Conservation (phyloP, 2,888 invertebrate genomes). For the Brachypterus glaber region DNA sequence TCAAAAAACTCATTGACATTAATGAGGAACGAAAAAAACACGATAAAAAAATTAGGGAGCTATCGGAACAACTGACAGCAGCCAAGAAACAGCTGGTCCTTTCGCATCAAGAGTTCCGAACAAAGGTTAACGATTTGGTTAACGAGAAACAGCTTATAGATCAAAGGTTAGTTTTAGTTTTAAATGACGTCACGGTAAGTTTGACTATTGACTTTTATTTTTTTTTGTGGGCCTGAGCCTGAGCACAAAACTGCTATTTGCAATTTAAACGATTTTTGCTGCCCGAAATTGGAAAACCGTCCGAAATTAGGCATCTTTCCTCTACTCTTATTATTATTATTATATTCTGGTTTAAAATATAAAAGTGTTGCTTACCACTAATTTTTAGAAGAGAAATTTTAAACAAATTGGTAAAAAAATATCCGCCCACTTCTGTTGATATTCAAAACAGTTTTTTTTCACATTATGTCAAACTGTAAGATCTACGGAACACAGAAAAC, state of each 20-base stretch:
- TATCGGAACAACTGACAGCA: conserved; percentile 31
- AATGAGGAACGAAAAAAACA: conserved; percentile 33
- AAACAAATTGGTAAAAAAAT: conserved; percentile 8
- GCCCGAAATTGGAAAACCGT: no score
- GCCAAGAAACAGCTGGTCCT: conserved; percentile 29
- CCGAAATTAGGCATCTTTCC: no score
- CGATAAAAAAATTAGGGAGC: conserved; percentile 31
- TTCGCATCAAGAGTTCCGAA: conserved; percentile 30
- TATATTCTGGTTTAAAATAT: conserved; percentile 7
- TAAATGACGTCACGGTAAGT: no score
- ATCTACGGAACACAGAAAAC: no score
- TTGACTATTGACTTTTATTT: neutral
- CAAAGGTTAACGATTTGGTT: conserved; percentile 30
- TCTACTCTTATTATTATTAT: neutral
- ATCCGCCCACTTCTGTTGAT: conserved; percentile 5
- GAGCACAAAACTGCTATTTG: conserved; percentile 1
- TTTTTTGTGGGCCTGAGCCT: conserved; percentile 3
- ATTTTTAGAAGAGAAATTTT: conserved; percentile 14
- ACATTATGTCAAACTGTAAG: no score
- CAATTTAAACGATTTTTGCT: neutral
- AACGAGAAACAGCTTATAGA: conserved; percentile 33
- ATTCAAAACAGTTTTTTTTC: no score
- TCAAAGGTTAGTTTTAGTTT: conserved; percentile 32
- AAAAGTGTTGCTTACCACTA: neutral
- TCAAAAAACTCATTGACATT: conserved; percentile 34